These are phyloP conservation scores for Clarias pachynema DNA, from an alignment of 2,797 vertebrate species.

Conservation along the genomic window DNA sequence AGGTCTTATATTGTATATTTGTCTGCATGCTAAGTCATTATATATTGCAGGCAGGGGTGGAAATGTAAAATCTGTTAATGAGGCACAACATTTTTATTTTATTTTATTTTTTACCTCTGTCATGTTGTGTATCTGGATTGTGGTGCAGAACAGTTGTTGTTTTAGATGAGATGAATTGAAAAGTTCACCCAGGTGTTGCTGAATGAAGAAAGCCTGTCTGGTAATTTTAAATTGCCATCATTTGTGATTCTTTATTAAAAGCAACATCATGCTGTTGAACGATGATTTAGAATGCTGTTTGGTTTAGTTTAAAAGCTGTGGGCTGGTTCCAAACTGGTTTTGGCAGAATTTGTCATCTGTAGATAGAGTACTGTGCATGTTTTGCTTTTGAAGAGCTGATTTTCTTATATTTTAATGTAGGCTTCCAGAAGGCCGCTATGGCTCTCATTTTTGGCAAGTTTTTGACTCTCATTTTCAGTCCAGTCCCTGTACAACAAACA, in stretches of 20 bases:
- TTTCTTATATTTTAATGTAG: too few relatives aligned
- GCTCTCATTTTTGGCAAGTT: too few relatives aligned
- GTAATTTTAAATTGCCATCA: too few relatives aligned
- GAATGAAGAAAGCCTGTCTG: background rate
- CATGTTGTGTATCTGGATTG: background rate
- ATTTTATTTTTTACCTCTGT: background rate
- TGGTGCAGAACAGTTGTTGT: background rate
- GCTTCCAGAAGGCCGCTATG: too few relatives aligned
- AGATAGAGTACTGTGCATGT: too few relatives aligned
- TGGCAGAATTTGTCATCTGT: too few relatives aligned
- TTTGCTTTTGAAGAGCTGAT: too few relatives aligned
- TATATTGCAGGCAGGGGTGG: background rate
- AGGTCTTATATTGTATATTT: background rate
- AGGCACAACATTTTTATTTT: background rate
- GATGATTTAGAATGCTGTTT: background rate
- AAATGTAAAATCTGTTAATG: background rate
- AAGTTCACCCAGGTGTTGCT: background rate
- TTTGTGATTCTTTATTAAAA: background rate
- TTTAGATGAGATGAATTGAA: background rate
- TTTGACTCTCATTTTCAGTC: too few relatives aligned
- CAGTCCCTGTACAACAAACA: too few relatives aligned
- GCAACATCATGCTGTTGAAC: background rate
- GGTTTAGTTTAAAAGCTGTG: background rate
- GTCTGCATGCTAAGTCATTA: background rate
- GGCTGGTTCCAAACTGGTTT: too few relatives aligned